Evolutionary conservation across 2,113 vertebrate genomes (phyloP), one percentile per base, ranked within the genome.

Genomic region (Columbina picui): DNA sequence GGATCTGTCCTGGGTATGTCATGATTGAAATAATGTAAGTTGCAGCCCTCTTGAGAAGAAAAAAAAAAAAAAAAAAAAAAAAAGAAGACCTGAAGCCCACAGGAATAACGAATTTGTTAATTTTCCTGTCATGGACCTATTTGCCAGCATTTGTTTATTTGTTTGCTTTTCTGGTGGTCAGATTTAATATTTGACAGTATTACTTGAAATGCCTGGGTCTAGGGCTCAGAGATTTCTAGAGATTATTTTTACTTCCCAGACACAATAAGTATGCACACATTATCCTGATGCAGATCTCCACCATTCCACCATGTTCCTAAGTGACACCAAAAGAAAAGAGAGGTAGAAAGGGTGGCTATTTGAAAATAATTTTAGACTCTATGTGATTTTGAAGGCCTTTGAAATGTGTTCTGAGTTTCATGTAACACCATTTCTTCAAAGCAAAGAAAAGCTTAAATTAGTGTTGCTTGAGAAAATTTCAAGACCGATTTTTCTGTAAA

Each of bases 371-470:
- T 89, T 78, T 41, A 57, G 23, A 8, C 0, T 7, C 16, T 52
- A 34, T 43, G 36, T 25, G 10, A 14, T 64, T 84, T 47, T 50
- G 34, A 74, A 70, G 22, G 74, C 49, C 52, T 89, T 64, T 64
- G 52, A 90, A 96, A 95, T 79, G 19, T 2, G 1, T 84, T 81
- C 50, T 45, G 79, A 92, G 22, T 64, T 84, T 75, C 63, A 75
- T 16, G 32, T 63, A 90, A 75, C n/a, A 56, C 9, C 0, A 2
- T 60, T 91, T 86, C 60, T 92, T 91, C 64, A 96, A 90, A 93
- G 93, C 52, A 76, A 68, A 65, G 43, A 91, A 89, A 94, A 89
- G 32, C 69, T 94, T 71, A 81, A 92, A 93, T 90, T 81, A 90
- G 25, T 61, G 64, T 82, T 95, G 36, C 80, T 84, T 87, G 69